Conservation (phyloP, 2,888 invertebrate genomes). For the Dolichomitus sp. region DNA sequence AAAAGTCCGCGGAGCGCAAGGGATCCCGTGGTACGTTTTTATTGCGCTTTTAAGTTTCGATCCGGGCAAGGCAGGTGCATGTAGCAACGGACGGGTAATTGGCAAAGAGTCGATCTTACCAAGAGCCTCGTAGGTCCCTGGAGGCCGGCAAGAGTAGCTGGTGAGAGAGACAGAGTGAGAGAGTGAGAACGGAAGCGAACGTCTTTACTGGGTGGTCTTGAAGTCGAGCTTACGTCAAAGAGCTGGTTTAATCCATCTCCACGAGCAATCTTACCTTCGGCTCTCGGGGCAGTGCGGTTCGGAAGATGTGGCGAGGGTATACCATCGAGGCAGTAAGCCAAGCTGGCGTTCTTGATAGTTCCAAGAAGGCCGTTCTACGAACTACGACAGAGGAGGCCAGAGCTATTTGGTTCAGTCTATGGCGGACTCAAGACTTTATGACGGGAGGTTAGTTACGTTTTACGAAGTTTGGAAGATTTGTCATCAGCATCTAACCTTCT, state of each 20-base stretch:
- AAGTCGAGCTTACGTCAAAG: slow-evolving; percentile 69
- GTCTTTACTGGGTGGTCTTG: slow-evolving; percentile 69
- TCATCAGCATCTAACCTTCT: neutral
- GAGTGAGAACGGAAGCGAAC: slow-evolving; percentile 38
- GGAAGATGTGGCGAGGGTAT: slow-evolving; percentile 10
- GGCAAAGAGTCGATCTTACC: slow-evolving; percentile 65
- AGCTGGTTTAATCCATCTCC: slow-evolving; percentile 68
- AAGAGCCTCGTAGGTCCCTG: slow-evolving; percentile 27
- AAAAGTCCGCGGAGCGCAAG: slow-evolving; percentile 34
- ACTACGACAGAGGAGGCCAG: slow-evolving; percentile 8
- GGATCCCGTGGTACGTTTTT: slow-evolving; percentile 43
- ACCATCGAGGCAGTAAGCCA: slow-evolving; percentile 16
- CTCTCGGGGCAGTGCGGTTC: slow-evolving; percentile 45
- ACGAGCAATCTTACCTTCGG: slow-evolving; percentile 61
- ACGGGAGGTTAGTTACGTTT: slow-evolving; percentile 59
- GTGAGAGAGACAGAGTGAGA: neutral
- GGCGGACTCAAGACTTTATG: slow-evolving; percentile 48
- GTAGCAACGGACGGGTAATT: slow-evolving; percentile 65
- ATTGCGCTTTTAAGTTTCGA: slow-evolving; percentile 61
- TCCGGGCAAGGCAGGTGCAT: slow-evolving; percentile 52
- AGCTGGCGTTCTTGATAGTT: slow-evolving; percentile 38
- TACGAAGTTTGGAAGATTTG: slow-evolving; percentile 18
- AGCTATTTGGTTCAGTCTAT: slow-evolving; percentile 10
- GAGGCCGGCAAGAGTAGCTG: neutral
- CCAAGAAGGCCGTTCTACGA: slow-evolving; percentile 16